Conservation (phyloP, 1,140 invertebrate species). For the Trinorchestia longiramus region DNA sequence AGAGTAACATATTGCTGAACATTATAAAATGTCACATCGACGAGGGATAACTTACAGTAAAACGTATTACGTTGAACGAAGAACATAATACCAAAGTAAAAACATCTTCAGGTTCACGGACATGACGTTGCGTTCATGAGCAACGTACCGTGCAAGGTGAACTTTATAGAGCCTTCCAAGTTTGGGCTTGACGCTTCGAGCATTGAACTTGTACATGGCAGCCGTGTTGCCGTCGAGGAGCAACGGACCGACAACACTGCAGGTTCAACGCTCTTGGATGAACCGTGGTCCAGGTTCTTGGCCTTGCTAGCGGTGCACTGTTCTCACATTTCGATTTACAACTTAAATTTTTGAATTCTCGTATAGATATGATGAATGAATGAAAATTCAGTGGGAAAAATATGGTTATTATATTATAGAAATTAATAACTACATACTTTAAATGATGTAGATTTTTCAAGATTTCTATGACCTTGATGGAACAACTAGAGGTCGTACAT, state of each 20-base stretch:
- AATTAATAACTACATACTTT: background rate
- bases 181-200: background rate
- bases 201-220: background rate
- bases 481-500: too few species aligned
- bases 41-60: background rate
- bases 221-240: background rate
- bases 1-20: too few species aligned
- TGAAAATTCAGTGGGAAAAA: background rate
- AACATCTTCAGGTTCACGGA: background rate
- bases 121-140: background rate
- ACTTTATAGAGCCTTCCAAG: background rate
- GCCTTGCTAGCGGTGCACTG: background rate
- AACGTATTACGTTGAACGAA: background rate
- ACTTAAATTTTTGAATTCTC: background rate
- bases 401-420: background rate
- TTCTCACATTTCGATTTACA: background rate
- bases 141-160: background rate
- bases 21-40: too few species aligned
- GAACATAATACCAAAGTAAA: background rate
- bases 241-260: background rate
- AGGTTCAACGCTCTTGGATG: slow-evolving; percentile 21
- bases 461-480: too few species aligned
- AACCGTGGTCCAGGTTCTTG: background rate
- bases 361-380: background rate
- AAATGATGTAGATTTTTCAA: too few species aligned